phyloP scores from a whole-genome alignment of 2,888 invertebrate genomes.

The Silvanus unidentatus region DNA sequence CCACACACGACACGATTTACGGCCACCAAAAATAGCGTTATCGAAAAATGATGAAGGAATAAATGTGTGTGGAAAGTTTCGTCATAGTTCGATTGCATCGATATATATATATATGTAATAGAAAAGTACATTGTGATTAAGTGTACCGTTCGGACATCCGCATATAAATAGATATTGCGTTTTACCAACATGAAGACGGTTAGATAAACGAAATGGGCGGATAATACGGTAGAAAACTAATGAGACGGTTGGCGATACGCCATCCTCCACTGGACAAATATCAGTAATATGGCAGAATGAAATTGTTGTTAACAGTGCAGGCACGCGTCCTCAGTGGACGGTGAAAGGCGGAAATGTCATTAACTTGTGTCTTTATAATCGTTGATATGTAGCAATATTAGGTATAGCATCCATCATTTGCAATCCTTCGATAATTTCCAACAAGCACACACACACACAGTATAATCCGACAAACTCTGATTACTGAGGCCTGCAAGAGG shows the following conservation, averaged over 20 bases:
- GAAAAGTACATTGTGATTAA: too few species aligned
- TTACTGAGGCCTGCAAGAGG: not conserved
- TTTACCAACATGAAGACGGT: not conserved
- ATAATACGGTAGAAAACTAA: slow-evolving; percentile 19
- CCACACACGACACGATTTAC: too few species aligned
- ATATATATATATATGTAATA: too few species aligned
- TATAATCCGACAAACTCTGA: not conserved
- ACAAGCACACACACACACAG: not conserved
- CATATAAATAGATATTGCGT: too few species aligned
- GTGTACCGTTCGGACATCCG: too few species aligned
- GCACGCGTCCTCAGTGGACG: slow-evolving; percentile 29
- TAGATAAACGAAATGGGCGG: slow-evolving; percentile 8
- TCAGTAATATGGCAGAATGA: slow-evolving; percentile 25
- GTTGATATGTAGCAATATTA: slow-evolving; percentile 22
- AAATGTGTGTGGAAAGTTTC: too few species aligned
- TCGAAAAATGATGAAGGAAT: too few species aligned
- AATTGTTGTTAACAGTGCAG: slow-evolving; percentile 17
- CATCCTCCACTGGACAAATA: slow-evolving; percentile 32
- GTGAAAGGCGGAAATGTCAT: slow-evolving; percentile 33
- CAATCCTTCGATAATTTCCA: slow-evolving; percentile 4
- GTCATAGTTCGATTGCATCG: too few species aligned
- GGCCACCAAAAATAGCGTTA: too few species aligned
- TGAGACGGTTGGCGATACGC: slow-evolving; percentile 26
- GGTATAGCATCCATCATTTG: slow-evolving; percentile 3
- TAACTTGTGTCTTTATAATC: slow-evolving; percentile 11